Percentiles rank a stretch among this genome's conserved stretches.
Evolutionary conservation across 2,888 invertebrate species (phyloP).

Genomic region (Drosophila prolongata): DNA sequence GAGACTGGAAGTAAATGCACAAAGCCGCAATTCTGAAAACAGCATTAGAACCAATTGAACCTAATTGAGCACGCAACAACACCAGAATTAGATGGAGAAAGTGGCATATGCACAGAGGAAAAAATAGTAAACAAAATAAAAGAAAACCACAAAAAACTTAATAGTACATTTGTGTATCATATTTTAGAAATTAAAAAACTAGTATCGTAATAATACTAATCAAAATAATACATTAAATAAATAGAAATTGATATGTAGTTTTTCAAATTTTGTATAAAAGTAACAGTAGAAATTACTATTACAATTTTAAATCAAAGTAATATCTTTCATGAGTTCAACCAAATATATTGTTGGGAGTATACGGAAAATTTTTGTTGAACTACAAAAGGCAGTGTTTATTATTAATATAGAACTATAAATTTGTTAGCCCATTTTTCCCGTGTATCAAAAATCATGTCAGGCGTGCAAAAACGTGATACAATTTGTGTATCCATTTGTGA

Average conservation of each 20-base stretch:
- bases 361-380: too few relatives aligned
- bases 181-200: too few relatives aligned
- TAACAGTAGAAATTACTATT: too few relatives aligned
- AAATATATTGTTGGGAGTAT: too few relatives aligned
- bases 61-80: slow-evolving; percentile 65
- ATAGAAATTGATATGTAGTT: too few relatives aligned
- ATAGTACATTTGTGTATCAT: not conserved
- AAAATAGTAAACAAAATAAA: too few relatives aligned
- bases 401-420: not conserved
- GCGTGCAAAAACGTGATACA: slow-evolving; percentile 63
- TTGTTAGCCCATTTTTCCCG: slow-evolving; percentile 1
- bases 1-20: slow-evolving; percentile 25
- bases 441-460: slow-evolving; percentile 60
- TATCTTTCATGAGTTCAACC: too few relatives aligned
- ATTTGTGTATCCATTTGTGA: slow-evolving; percentile 14
- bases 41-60: slow-evolving; percentile 68
- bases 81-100: slow-evolving; percentile 22
- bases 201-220: too few relatives aligned
- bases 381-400: too few relatives aligned
- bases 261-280: too few relatives aligned
- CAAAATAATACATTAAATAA: too few relatives aligned
- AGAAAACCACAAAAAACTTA: not conserved
- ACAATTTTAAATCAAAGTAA: too few relatives aligned
- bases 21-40: slow-evolving; percentile 25
- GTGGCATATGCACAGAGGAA: slow-evolving; percentile 3